Percentiles rank a stretch among this genome's conserved stretches.
phyloP scores from a whole-genome alignment of 2,113 vertebrate genomes.

The Ursus arctos region DNA sequence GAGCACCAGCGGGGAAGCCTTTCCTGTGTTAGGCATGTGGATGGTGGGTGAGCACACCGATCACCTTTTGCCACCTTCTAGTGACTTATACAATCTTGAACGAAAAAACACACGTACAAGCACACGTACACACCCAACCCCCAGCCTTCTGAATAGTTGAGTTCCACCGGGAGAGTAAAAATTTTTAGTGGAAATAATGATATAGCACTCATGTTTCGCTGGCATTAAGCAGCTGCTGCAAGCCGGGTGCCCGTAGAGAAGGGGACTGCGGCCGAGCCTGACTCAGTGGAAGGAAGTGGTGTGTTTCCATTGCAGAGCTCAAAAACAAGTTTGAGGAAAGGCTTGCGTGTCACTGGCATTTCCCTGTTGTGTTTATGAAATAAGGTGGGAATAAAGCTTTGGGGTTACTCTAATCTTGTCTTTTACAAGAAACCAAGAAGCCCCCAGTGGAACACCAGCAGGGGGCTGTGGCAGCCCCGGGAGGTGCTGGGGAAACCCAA shows the following conservation, averaged over 20 bases:
- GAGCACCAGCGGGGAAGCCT: fast-evolving
- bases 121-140: background rate
- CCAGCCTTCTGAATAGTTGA: constrained; percentile 58
- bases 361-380: constrained; percentile 89
- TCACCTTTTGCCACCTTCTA: background rate
- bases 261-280: constrained; percentile 74
- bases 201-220: constrained; percentile 61
- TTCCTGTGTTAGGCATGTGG: too few species aligned
- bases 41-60: too few species aligned
- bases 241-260: constrained; percentile 63
- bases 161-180: constrained; percentile 60
- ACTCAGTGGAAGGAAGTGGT: constrained; percentile 90
- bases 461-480: fast-evolving
- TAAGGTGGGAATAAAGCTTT: constrained; percentile 85
- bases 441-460: background rate
- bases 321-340: constrained; percentile 88
- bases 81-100: constrained; percentile 13
- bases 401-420: constrained; percentile 83
- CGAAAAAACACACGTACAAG: background rate
- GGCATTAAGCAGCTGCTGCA: background rate
- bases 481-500: constrained; percentile 61
- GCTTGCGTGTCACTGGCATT: constrained; percentile 88
- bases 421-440: constrained; percentile 87
- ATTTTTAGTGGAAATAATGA: constrained; percentile 85
- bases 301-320: constrained; percentile 87